Base-by-base conservation (phyloP, 1,140 invertebrate species). In the Streblospio benedicti region DNA sequence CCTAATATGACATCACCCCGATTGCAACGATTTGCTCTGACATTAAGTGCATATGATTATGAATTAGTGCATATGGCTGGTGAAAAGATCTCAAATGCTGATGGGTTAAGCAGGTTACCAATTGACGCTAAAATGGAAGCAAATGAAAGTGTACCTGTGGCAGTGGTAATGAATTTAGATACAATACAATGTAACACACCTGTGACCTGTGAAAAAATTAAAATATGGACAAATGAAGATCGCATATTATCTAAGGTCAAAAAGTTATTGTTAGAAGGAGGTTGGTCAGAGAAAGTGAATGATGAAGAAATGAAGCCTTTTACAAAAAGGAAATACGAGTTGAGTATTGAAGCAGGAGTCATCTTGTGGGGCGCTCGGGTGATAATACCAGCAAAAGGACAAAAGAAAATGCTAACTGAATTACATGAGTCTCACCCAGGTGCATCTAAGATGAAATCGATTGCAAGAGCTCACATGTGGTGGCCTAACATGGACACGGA, bases 11-110 rank as follows among this genome's bases (percentile, higher is more conserved):
- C 41, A 30, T 49, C 58, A 27, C 27, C 44, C 12, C 58, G 50
- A 38, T 38, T 59, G 47, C 43, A 28, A 25, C 45, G 49, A 16
- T 59, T 45, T 27, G 47, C 18, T 18, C 43, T 61, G 60, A 63
- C 33, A 30, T 18, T 43, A 30, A n/a, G 6, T 25, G 31, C 30
- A 25, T 32, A 54, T 47, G 58, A 38, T 18, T 55, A 59, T 30
- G 3, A 27, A 4, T 23, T 2, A 12, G 25, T 54, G 4, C 23
- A 59, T 31, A 30, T 23, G n/a, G 30, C 53, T 18, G 32, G 53
- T 12, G 23, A 35, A 56, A 9, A 23, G 18, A 56, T 38, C 23
- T 23, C 32, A 4, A 18, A 43, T 25, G 32, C 53, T 14, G 53
- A 43, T 38, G 32, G 18, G 20, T 30, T 56, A 20, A 56, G 53